phyloP scores from a whole-genome alignment of 2,797 vertebrate genomes.

The Molossus alvarezi region DNA sequence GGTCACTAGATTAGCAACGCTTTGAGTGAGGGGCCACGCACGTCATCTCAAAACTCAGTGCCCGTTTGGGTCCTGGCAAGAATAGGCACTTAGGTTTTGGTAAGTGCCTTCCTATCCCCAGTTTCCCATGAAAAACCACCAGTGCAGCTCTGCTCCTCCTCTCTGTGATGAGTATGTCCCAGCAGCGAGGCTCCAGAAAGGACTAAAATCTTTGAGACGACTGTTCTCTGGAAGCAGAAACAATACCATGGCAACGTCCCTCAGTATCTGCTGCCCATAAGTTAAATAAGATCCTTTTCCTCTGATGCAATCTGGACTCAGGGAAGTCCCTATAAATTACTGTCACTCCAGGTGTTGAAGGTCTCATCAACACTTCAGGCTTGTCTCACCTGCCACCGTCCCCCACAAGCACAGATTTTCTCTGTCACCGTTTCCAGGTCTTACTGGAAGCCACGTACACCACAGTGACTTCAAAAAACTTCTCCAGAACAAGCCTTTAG shows the following conservation, averaged over 20 bases:
- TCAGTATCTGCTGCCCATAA: constrained; percentile 40
- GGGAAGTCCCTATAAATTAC: constrained; percentile 73
- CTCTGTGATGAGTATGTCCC: not conserved
- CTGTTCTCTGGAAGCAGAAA: constrained; percentile 57
- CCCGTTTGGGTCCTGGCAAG: accelerated
- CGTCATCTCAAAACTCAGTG: not conserved
- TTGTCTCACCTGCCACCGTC: constrained; percentile 61
- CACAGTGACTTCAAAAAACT: constrained; percentile 35
- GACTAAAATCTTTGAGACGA: not conserved
- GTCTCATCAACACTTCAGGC: constrained; percentile 42
- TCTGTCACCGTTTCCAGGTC: constrained; percentile 55
- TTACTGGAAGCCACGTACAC: constrained; percentile 41
- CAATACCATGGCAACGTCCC: constrained; percentile 45
- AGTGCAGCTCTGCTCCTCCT: not conserved
- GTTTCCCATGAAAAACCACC: not conserved
- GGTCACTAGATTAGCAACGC: not conserved
- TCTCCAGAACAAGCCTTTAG: constrained; percentile 8
- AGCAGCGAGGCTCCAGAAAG: not conserved
- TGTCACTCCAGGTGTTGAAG: constrained; percentile 44
- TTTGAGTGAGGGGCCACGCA: not conserved
- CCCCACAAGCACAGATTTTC: constrained; percentile 66
- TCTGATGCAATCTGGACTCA: constrained; percentile 62
- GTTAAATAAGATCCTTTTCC: constrained; percentile 60
- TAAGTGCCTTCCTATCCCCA: not conserved
- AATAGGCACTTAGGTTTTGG: not conserved